Base-by-base conservation (phyloP, 1,140 invertebrate genomes). In the Bombus breviceps region DNA sequence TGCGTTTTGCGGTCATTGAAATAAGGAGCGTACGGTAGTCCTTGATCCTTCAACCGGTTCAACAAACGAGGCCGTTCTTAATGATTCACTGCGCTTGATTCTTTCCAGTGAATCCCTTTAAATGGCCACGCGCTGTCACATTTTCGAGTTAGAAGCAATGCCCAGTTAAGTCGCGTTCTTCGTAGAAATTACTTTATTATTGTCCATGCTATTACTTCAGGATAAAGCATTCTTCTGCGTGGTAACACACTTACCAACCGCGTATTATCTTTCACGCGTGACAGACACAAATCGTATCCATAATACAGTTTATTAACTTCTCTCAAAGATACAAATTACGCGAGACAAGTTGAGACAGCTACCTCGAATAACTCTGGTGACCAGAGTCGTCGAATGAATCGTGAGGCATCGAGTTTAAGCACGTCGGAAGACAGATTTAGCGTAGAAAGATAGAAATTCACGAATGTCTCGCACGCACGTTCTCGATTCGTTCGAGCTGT, bases 1-100 rank as follows among this genome's bases (percentile, higher is more conserved):
- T 68, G 66, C 62, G 57, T 79, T 76, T 47, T 43, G 59, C 72
- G 74, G 18, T 53, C 77, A 72, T 53, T 75, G 76, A 87, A 72
- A 84, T 69, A 78, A 64, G 81, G 53, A 71, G 13, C 37, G 53
- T 53, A 74, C 39, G 73, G 43, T 41, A 84, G 85, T 82, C 85
- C 88, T 89, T 86, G 88, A 89, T 89, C 88, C 81, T 83, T 89
- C 28, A 39, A 32, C 84, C 76, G 79, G 66, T 83, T 89, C 88
- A 84, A 86, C 77, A 83, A 87, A 89, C 85, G 81, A 81, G 80
- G 80, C 69, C 79, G 76, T 80, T 86, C 53, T 57, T 47, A 74
- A 77, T 84, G 88, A 89, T 89, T 89, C 77, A 88, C 66, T 57
- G 83, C 41, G 69, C 66, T 74, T 64, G 57, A 88, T 68, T 66